Evolutionary conservation across 1,140 invertebrate species (phyloP).

Genomic region (Diuraphis noxia): DNA sequence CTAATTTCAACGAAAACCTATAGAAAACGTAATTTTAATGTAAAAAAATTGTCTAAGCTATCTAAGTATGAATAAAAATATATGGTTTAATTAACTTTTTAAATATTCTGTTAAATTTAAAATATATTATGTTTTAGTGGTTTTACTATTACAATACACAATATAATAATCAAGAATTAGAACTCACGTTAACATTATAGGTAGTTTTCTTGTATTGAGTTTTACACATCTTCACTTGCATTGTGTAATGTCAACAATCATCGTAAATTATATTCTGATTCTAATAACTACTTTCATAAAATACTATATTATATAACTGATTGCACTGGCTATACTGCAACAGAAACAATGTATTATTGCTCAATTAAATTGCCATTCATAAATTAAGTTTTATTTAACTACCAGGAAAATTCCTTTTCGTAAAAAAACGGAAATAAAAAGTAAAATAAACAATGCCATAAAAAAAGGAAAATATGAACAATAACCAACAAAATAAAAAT

Average conservation of each 20-base stretch:
- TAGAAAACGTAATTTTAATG: too few relatives aligned
- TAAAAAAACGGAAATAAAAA: slow-evolving; percentile 1
- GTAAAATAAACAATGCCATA: background rate
- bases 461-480: background rate
- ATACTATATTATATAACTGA: background rate
- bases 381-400: background rate
- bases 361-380: slow-evolving; percentile 19
- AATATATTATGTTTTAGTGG: too few relatives aligned
- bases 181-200: background rate
- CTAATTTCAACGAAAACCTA: background rate
- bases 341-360: background rate
- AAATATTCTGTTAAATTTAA: too few relatives aligned
- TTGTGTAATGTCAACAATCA: background rate
- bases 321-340: background rate
- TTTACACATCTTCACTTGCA: background rate
- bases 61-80: too few relatives aligned
- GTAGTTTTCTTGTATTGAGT: too few relatives aligned
- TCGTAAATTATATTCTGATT: background rate
- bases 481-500: slow-evolving; percentile 18
- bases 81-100: too few relatives aligned
- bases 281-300: background rate
- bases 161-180: too few relatives aligned
- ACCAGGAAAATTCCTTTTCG: background rate
- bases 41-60: too few relatives aligned
- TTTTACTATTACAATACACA: too few relatives aligned